Percentiles rank a stretch among this genome's conserved stretches.
Conservation (phyloP, 2,888 invertebrate species). For the Torymus aiolomorphi region DNA sequence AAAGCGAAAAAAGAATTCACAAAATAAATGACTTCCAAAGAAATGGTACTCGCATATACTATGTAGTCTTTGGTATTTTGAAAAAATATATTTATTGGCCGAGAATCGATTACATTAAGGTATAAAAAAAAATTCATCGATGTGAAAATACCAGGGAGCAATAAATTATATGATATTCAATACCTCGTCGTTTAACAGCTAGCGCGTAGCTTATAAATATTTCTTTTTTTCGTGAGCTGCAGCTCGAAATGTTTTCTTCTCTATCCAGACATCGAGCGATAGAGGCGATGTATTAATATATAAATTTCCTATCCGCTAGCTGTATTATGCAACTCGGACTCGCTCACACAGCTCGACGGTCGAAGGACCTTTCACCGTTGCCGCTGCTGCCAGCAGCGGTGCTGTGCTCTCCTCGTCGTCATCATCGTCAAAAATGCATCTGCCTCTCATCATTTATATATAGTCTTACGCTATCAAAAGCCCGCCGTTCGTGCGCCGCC, state of each 20-base stretch:
- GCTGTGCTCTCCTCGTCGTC: constrained; percentile 47
- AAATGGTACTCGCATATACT: too few relatives aligned
- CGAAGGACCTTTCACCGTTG: constrained; percentile 55
- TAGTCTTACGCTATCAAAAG: constrained; percentile 22
- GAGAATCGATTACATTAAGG: too few relatives aligned
- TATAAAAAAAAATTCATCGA: too few relatives aligned
- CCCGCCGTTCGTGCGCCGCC: background rate
- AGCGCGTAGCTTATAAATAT: too few relatives aligned
- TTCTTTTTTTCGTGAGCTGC: background rate
- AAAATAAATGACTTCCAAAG: too few relatives aligned
- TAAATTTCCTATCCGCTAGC: constrained; percentile 37
- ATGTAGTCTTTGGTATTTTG: too few relatives aligned
- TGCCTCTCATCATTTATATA: constrained; percentile 53
- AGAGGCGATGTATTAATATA: constrained; percentile 48
- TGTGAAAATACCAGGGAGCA: too few relatives aligned
- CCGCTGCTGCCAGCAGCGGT: background rate
- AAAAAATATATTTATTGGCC: too few relatives aligned
- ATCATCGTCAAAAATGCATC: constrained; percentile 59
- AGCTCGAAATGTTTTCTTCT: constrained; percentile 8
- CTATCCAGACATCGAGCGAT: constrained; percentile 8
- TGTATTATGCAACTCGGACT: constrained; percentile 48
- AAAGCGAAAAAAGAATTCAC: too few relatives aligned
- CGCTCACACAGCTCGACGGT: constrained; percentile 43
- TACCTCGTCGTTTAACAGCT: too few relatives aligned
- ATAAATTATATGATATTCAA: too few relatives aligned